phyloP scores from a whole-genome alignment of 2,888 invertebrate species.

The Apamea sordens region DNA sequence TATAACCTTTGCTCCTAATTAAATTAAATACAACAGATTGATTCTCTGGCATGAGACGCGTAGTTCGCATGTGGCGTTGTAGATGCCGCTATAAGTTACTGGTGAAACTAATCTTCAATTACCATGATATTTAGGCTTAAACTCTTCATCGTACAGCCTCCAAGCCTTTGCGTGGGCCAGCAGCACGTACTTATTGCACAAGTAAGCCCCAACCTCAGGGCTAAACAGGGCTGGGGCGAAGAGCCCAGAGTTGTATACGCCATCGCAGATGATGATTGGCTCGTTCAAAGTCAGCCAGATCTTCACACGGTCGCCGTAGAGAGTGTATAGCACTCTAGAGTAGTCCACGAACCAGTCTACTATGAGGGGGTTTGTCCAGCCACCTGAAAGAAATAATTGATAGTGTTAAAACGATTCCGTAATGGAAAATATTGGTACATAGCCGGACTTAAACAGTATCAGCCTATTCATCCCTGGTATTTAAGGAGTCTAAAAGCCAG shows the following conservation, averaged over 20 bases:
- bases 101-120: neutral
- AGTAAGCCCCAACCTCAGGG: slow-evolving; percentile 88
- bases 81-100: neutral
- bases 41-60: neutral
- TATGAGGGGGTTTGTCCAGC: slow-evolving; percentile 92
- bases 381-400: slow-evolving; percentile 82
- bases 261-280: slow-evolving; percentile 86
- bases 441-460: neutral
- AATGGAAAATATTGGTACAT: neutral
- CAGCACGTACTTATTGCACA: slow-evolving; percentile 92
- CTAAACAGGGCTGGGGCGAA: slow-evolving; percentile 77
- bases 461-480: neutral
- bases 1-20: too few species aligned
- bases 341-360: slow-evolving; percentile 92
- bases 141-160: slow-evolving; percentile 90
- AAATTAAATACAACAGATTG: neutral
- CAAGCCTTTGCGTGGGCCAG: slow-evolving; percentile 92
- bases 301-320: slow-evolving; percentile 91
- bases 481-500: too few species aligned
- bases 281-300: slow-evolving; percentile 94
- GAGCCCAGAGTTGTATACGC: slow-evolving; percentile 80
- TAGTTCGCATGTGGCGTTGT: too few species aligned
- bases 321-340: slow-evolving; percentile 88
- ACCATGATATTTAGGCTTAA: slow-evolving; percentile 75
- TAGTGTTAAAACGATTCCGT: neutral